phyloP scores from a whole-genome alignment of 92 coral and sea anemone species.

The Anthopleura xanthogrammica region DNA sequence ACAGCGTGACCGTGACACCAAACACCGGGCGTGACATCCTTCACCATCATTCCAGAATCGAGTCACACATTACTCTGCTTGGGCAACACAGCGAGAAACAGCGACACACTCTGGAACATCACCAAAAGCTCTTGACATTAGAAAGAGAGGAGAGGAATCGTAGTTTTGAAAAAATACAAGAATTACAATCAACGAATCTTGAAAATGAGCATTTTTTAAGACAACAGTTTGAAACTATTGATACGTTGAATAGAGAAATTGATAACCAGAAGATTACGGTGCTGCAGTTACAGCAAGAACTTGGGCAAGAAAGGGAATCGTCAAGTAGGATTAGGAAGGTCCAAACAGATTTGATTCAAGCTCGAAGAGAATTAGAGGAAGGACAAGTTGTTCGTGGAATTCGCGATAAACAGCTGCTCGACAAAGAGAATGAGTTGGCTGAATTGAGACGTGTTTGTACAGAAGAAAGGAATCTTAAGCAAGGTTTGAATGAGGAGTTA shows the following conservation, averaged over 20 bases:
- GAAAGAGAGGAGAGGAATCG: constrained; percentile 66
- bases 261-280: constrained; percentile 42
- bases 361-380: constrained; percentile 66
- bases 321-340: constrained; percentile 42
- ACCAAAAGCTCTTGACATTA: constrained; percentile 66
- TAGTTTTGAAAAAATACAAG: constrained; percentile 58
- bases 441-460: constrained; percentile 43
- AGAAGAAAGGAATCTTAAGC: constrained; percentile 53
- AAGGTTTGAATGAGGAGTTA: constrained; percentile 59
- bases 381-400: constrained; percentile 57
- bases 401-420: constrained; percentile 72
- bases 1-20: not conserved
- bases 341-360: constrained; percentile 60
- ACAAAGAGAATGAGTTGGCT: constrained; percentile 51
- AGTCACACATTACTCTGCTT: constrained; percentile 70
- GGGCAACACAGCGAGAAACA: constrained; percentile 88
- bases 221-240: constrained; percentile 48
- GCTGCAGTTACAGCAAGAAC: constrained; percentile 60
- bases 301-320: constrained; percentile 66
- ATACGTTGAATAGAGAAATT: constrained; percentile 49
- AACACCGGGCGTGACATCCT: constrained; percentile 43
- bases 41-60: constrained; percentile 74
- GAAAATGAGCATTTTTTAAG: constrained; percentile 50
- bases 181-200: constrained; percentile 34
- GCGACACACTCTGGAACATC: constrained; percentile 70